A percentile compares a stretch with the other conserved stretches of the same genome.
phyloP scores from a whole-genome alignment of 2,888 invertebrate genomes.

The Macrophya annulata region DNA sequence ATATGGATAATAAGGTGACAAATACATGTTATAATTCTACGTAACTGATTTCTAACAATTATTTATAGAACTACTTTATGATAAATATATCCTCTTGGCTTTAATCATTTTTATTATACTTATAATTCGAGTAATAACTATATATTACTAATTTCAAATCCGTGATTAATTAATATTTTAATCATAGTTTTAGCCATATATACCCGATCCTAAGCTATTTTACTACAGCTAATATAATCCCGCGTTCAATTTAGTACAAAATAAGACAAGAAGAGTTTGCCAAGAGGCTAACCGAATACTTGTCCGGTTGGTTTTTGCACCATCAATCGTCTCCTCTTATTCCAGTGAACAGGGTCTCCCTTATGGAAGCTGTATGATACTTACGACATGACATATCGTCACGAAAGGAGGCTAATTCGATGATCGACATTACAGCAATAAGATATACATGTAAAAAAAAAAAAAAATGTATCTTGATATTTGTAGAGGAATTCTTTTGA shows the following conservation, averaged over 20 bases:
- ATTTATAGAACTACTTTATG: background rate
- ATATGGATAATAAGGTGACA: background rate
- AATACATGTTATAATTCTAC: background rate
- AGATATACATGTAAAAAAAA: background rate
- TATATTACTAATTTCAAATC: background rate
- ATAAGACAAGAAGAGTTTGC: background rate
- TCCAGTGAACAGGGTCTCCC: background rate
- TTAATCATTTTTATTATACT: background rate
- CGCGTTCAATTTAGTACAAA: background rate
- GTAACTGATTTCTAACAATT: background rate
- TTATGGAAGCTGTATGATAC: conserved; percentile 16
- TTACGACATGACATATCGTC: conserved; percentile 22
- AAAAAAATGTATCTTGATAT: background rate
- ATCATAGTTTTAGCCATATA: background rate
- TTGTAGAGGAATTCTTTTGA: background rate
- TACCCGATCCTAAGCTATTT: background rate
- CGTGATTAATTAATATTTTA: too few relatives aligned
- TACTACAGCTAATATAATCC: background rate
- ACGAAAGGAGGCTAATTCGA: conserved; percentile 39
- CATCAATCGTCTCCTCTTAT: conserved; percentile 2
- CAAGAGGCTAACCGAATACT: background rate
- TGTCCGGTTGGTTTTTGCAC: conserved; percentile 50
- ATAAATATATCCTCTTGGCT: background rate
- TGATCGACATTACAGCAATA: conserved; percentile 6
- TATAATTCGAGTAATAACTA: background rate